These are phyloP conservation scores for Masticophis lateralis DNA, from an alignment of 2,797 vertebrate genomes.

Conservation along the genomic window DNA sequence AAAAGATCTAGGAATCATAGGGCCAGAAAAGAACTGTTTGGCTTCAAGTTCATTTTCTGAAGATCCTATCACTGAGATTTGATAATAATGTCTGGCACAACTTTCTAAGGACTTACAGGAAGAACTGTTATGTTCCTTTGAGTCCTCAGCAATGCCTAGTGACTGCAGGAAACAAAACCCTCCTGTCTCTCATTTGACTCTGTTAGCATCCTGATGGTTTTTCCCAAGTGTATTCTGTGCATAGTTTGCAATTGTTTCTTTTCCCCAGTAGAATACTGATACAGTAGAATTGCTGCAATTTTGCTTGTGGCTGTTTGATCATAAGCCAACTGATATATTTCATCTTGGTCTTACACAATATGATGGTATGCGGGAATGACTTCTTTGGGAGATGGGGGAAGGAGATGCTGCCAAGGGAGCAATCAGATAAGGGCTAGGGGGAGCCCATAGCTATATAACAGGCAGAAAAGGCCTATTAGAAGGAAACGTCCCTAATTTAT, in stretches of 20 bases:
- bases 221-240: background rate
- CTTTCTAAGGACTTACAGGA: background rate
- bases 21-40: background rate
- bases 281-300: background rate
- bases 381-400: background rate
- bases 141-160: background rate
- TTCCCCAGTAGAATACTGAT: background rate
- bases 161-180: background rate
- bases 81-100: background rate
- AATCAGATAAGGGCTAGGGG: background rate
- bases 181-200: background rate
- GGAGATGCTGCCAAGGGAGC: background rate
- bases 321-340: background rate
- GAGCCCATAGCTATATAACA: background rate
- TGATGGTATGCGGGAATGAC: background rate
- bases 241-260: background rate
- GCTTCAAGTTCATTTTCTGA: background rate
- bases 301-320: background rate
- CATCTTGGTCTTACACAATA: background rate
- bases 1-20: background rate
- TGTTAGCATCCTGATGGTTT: background rate
- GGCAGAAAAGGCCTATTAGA: background rate
- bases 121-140: background rate
- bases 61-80: background rate
- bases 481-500: background rate